These are phyloP conservation scores for Pogoniulus pusillus DNA, from an alignment of 2,797 vertebrate genomes.

Conservation along the genomic window DNA sequence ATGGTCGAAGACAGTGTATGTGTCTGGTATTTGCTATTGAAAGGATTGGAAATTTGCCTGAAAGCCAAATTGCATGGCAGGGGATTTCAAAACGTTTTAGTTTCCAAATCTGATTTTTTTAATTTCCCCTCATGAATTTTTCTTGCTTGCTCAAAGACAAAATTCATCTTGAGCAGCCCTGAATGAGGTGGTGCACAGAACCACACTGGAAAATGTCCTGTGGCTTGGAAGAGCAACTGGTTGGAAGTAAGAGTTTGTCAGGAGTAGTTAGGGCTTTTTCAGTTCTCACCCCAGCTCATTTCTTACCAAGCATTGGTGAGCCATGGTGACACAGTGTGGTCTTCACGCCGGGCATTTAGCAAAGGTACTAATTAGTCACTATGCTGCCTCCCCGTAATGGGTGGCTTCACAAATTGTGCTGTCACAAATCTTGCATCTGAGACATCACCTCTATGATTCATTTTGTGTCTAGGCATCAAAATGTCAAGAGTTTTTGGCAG, in stretches of 20 bases:
- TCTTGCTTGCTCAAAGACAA: slow-evolving; percentile 23
- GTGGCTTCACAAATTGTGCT: rapidly evolving
- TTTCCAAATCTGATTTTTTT: slow-evolving; percentile 49
- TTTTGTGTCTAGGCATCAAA: background rate
- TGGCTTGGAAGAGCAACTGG: slow-evolving; percentile 23
- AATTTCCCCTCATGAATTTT: background rate
- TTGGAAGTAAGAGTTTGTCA: background rate
- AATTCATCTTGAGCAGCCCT: slow-evolving; percentile 3
- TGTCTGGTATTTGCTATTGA: background rate
- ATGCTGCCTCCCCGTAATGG: background rate
- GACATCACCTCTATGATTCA: background rate
- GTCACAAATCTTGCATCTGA: rapidly evolving
- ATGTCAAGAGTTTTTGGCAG: background rate
- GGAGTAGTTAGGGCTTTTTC: background rate
- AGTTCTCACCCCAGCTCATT: background rate
- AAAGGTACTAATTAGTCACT: background rate
- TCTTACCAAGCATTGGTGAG: rapidly evolving
- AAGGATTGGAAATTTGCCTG: slow-evolving; percentile 11
- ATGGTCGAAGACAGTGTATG: background rate
- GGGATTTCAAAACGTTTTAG: slow-evolving; percentile 10
- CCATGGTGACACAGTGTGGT: background rate
- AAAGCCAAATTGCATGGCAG: slow-evolving; percentile 31
- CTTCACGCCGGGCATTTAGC: background rate
- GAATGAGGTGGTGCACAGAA: slow-evolving; percentile 7
- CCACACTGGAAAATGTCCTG: background rate